Conservation (phyloP, 2,888 invertebrate genomes). For the Agrilus cyanescens region DNA sequence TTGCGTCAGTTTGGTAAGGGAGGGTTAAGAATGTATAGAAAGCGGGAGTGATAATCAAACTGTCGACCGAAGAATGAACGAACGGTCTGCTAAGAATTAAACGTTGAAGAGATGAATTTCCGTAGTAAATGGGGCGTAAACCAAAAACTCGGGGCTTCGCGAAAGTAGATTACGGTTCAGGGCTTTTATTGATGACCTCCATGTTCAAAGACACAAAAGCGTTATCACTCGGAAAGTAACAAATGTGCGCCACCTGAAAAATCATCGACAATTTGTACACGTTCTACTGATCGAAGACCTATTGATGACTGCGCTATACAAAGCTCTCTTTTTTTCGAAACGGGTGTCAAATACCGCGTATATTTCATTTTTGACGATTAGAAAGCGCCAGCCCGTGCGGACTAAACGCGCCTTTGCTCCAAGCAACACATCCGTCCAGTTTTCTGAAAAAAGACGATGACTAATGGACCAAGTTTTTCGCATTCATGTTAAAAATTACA, state of each 20-base stretch:
- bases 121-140: conserved; percentile 34
- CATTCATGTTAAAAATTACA: too few relatives aligned
- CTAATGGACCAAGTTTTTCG: too few relatives aligned
- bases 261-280: conserved; percentile 29
- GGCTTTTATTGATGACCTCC: conserved; percentile 36
- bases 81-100: neutral
- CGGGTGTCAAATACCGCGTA: conserved; percentile 18
- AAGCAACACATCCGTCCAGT: too few relatives aligned
- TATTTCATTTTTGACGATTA: conserved; percentile 19
- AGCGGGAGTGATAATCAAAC: too few relatives aligned
- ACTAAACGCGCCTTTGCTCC: too few relatives aligned
- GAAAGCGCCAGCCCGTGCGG: conserved; percentile 8
- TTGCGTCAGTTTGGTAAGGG: too few relatives aligned
- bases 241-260: conserved; percentile 32
- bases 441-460: too few relatives aligned
- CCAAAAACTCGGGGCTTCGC: conserved; percentile 32
- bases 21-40: too few relatives aligned
- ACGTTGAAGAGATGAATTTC: conserved; percentile 17
- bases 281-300: conserved; percentile 34
- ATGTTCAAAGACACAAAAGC: conserved; percentile 35
- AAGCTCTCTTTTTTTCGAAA: conserved; percentile 29
- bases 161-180: conserved; percentile 33
- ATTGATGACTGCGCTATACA: conserved; percentile 33
- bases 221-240: conserved; percentile 35
- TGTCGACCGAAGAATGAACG: neutral